phyloP scores from a whole-genome alignment of 2,113 vertebrate species.

The Strix uralensis region DNA sequence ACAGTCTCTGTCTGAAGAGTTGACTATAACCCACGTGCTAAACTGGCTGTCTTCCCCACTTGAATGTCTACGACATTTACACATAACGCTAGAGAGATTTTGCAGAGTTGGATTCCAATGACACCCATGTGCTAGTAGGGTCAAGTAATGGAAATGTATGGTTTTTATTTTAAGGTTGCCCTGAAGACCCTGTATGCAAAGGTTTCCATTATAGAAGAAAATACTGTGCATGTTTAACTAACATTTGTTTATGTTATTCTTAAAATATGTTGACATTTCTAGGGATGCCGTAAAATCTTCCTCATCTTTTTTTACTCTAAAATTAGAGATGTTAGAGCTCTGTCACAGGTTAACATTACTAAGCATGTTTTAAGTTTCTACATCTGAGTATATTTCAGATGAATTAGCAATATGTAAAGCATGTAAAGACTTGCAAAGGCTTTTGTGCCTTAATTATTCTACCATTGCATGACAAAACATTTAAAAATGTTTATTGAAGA shows the following conservation, averaged over 20 bases:
- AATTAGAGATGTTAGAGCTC: neutral
- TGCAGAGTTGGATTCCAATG: neutral
- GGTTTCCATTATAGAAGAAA: neutral
- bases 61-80: neutral
- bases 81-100: neutral
- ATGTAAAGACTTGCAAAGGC: neutral
- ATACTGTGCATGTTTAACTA: neutral
- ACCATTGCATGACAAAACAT: neutral
- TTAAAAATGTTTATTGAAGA: neutral
- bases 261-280: constrained; percentile 22
- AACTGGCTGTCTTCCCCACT: neutral
- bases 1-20: neutral
- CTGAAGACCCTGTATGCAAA: neutral
- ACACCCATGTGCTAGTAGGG: neutral
- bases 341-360: neutral
- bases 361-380: neutral
- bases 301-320: neutral
- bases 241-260: neutral
- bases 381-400: neutral
- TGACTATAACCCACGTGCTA: neutral
- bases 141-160: neutral
- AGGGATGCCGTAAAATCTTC: neutral
- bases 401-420: neutral
- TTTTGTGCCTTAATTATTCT: neutral
- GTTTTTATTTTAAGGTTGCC: neutral